Base-by-base conservation (phyloP, 2,113 vertebrate genomes). In the Myiagra hebetior region DNA sequence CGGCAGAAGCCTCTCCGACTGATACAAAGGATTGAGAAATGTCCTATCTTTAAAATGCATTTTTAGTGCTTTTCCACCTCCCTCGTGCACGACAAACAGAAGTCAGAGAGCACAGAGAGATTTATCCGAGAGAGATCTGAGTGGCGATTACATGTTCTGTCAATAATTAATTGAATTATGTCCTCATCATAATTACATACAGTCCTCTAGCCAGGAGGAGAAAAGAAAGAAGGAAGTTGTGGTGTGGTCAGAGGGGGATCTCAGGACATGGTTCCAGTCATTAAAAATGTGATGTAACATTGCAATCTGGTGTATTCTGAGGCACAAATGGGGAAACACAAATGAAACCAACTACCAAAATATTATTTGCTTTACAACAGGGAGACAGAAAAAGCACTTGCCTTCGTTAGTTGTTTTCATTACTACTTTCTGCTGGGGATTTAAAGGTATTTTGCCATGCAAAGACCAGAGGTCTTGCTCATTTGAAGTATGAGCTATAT, bases 281-380 rank as follows among this genome's bases (percentile, higher is more conserved):
- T 91, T 93, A 91, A 94, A 93, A 83, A 89, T 92, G 85, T 94
- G 93, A 93, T 92, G 95, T 97, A 97, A 97, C 80, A 7, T 72
- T 81, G 76, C 92, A 96, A 23, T 93, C 88, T 93, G 76, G 37
- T 93, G 88, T 93, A 79, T 93, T 97, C 83, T 94, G 94, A 91
- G 92, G 89, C 86, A 91, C 86, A 87, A 96, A 89, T 64, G 60
- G 59, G 77, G 87, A 95, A 95, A 94, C 42, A 87, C 65, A 95
- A 72, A 89, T 0, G 2, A 93, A 96, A 88, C 22, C 27, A 67
- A 39, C 72, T 59, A 87, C 79, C 78, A 68, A 86, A 81, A 70
- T 81, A 65, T 18, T 67, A 68, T 81, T 94, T 70, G 47, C 49
- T 96, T 94, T 91, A 65, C 65, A 79, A 59, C 77, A 69, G 20